Evolutionary conservation across 2,113 vertebrate genomes (phyloP).

Genomic region (zebrafish (Danio rerio)): GRCz12tu NC_133194.1:16626001-16626500

Average conservation of each 20-base stretch:
- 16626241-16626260: conserved; percentile 54
- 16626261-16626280: conserved; percentile 53
- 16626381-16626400: neutral
- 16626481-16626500: neutral
- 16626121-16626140: conserved; percentile 79
- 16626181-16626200: conserved; percentile 70
- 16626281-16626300: conserved; percentile 63
- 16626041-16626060: conserved; percentile 91
- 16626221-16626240: conserved; percentile 51
- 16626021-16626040: conserved; percentile 94
- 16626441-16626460: neutral
- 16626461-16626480: neutral
- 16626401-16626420: neutral
- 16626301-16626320: conserved; percentile 49
- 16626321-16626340: conserved; percentile 29
- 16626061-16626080: conserved; percentile 90
- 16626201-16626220: conserved; percentile 72
- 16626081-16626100: conserved; percentile 90
- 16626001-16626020: conserved; percentile 88
- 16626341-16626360: neutral
- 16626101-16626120: conserved; percentile 82
- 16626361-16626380: neutral
- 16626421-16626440: neutral
- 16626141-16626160: conserved; percentile 73
- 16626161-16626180: conserved; percentile 78